Percentiles rank a stretch among this genome's conserved stretches.
Evolutionary conservation across 2,888 invertebrate genomes (phyloP).

Genomic region (Argyresthia albistria): DNA sequence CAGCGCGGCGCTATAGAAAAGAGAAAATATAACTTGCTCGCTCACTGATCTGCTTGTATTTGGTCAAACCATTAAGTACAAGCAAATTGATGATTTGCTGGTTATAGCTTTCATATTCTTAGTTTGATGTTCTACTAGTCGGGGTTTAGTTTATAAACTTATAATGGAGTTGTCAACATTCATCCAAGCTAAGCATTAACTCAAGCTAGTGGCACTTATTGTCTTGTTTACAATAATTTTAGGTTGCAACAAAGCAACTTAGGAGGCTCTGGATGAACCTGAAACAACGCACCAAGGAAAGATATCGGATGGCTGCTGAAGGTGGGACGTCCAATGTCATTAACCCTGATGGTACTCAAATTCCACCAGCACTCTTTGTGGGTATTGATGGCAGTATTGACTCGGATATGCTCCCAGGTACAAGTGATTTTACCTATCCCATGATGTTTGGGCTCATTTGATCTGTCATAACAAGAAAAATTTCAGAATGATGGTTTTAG

Average conservation of each 20-base stretch:
- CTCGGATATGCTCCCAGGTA: slow-evolving; percentile 2
- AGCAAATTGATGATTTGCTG: no score
- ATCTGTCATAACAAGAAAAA: neutral
- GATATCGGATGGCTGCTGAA: slow-evolving; percentile 1
- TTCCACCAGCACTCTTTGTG: slow-evolving; percentile 3
- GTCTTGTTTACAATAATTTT: neutral
- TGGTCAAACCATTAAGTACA: no score
- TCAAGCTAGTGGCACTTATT: no score
- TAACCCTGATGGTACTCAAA: slow-evolving; percentile 2
- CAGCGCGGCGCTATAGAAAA: no score
- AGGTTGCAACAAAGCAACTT: slow-evolving; percentile 3
- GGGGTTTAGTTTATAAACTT: no score
- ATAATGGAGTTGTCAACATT: no score
- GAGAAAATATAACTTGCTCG: no score
- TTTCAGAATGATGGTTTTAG: neutral
- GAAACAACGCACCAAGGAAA: slow-evolving; percentile 2
- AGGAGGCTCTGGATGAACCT: slow-evolving; percentile 2
- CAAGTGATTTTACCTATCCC: neutral
- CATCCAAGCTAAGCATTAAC: no score
- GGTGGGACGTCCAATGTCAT: slow-evolving; percentile 2
- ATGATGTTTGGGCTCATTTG: neutral
- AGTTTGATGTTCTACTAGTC: no score
- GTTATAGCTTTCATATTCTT: no score
- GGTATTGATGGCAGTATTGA: slow-evolving; percentile 2
- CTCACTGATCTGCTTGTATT: no score